Base-by-base conservation (phyloP, 2,113 vertebrate genomes). In the Lamprologus lemairii region DNA sequence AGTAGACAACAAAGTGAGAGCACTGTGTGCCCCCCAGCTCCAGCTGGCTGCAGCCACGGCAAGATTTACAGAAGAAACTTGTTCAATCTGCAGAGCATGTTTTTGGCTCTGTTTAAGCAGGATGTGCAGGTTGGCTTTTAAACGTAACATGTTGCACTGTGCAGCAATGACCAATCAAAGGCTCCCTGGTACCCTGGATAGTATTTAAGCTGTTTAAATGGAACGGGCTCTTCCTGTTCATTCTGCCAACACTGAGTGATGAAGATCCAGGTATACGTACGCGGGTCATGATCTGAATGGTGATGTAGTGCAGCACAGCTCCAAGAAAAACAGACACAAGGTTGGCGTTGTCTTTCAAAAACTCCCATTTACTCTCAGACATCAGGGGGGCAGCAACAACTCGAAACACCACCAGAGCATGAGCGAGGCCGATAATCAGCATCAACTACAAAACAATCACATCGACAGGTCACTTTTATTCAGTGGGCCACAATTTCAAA, bases 261-360 rank as follows among this genome's bases (percentile, higher is more conserved):
- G 71, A 78, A 7, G 42, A 5, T 31, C 71, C 10, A 53, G 14
- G 53, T 35, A 13, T 31, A 88, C 88, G 10, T 91, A 97, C 96
- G 84, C 89, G 89, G 78, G 96, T 98, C 98, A 98, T 98, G 96
- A 97, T 8, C 90, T 97, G 49, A 3, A 99, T 98, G 89, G 96
- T 98, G 55, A 98, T 0, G 7, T 98, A 99, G 91, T 99, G 98
- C 88, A 98, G 93, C 49, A 99, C 95, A 0, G 98, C 98, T 7
- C 98, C 98, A 0, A 97, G 93, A 42, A 96, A 85, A 88, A 98
- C 94, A 0, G 97, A 97, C 1, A 96, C 58, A 2, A 93, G 95
- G 93, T 94, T 95, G 86, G 97, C 97, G 2, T 96, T 86, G 4
- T 97, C 93, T 0, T 7, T 90, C 35, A 98, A 55, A 57, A 98